These are phyloP conservation scores for Ramphastos sulfuratus DNA, from an alignment of 2,113 vertebrate genomes.

Conservation along the genomic window DNA sequence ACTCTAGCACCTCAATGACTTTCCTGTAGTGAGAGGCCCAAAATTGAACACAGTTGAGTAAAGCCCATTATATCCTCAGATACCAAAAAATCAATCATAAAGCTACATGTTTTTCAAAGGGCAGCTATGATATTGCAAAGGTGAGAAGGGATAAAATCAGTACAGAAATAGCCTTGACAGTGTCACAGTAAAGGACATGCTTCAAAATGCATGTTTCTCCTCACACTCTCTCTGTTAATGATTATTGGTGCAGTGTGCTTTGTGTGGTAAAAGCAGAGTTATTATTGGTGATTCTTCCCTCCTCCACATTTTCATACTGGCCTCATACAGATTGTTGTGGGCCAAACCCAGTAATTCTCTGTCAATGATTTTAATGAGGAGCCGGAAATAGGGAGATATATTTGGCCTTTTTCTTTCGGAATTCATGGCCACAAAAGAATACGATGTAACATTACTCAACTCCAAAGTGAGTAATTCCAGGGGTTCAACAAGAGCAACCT, in stretches of 20 bases:
- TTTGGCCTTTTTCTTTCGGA: constrained; percentile 11
- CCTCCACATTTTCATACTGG: constrained; percentile 8
- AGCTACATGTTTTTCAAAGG: background rate
- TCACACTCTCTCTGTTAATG: background rate
- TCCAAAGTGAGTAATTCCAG: constrained; percentile 35
- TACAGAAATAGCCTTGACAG: background rate
- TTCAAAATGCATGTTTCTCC: background rate
- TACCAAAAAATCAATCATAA: background rate
- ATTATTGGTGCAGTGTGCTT: background rate
- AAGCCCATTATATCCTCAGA: background rate
- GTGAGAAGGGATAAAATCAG: background rate
- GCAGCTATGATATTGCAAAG: background rate
- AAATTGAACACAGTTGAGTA: background rate
- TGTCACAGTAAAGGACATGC: background rate
- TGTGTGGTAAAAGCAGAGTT: background rate
- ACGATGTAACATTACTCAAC: constrained; percentile 4
- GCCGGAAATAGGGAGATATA: background rate
- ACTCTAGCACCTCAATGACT: no score
- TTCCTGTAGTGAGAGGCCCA: no score
- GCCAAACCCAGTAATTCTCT: background rate
- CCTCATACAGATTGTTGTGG: background rate
- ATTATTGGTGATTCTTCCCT: background rate
- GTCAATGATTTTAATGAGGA: constrained; percentile 30
- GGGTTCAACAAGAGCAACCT: background rate
- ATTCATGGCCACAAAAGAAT: background rate